Conservation (phyloP, 37 sponge, comb jelly and placozoan species). For the Amphimedon queenslandica region DNA sequence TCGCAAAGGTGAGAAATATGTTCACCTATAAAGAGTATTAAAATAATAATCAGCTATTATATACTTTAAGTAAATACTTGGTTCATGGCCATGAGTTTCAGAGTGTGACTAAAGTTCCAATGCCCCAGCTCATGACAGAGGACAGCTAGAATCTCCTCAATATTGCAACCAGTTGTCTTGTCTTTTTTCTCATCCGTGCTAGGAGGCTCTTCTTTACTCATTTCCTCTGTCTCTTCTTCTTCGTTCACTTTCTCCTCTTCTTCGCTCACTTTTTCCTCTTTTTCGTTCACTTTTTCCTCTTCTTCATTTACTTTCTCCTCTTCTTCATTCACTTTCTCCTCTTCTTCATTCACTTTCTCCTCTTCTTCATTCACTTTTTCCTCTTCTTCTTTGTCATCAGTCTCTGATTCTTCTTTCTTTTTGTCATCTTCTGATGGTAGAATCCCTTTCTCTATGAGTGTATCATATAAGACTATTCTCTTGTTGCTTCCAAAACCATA, state of each 20-base stretch:
- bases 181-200: background rate
- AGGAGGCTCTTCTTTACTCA: background rate
- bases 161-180: conserved; percentile 67
- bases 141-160: conserved; percentile 85
- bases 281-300: background rate
- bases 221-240: conserved; percentile 3
- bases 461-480: conserved; percentile 94
- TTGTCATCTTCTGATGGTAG: conserved; percentile 17
- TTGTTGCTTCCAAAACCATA: conserved; percentile 97
- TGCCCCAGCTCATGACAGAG: conserved; percentile 97
- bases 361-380: background rate
- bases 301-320: conserved; percentile 31
- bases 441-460: conserved; percentile 72
- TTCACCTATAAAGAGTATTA: conserved; percentile 38
- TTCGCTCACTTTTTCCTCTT: background rate
- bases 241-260: conserved; percentile 31
- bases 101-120: conserved; percentile 82
- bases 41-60: background rate
- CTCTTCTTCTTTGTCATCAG: conserved; percentile 3
- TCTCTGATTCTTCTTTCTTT: conserved; percentile 16
- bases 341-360: background rate
- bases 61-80: conserved; percentile 11
- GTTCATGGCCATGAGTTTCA: conserved; percentile 59
- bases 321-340: conserved; percentile 32
- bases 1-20: conserved; percentile 55